phyloP scores from a whole-genome alignment of 2,797 vertebrate species.

The Pseudochirops cupreus region DNA sequence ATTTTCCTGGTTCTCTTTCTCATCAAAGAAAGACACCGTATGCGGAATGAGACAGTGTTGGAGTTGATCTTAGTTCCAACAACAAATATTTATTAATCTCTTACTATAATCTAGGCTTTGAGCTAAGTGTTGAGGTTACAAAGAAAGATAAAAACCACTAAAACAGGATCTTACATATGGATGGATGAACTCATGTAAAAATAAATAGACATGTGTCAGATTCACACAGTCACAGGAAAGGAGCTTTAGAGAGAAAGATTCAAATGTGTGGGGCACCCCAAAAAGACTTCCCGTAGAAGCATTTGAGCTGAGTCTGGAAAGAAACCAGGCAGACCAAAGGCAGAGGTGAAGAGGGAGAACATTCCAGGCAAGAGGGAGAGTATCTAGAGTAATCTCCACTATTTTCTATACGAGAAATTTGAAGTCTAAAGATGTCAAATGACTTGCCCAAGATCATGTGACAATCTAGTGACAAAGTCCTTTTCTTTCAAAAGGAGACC shows the following conservation, averaged over 20 bases:
- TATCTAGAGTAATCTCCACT: neutral
- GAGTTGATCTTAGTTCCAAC: too few species aligned
- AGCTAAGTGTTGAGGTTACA: too few species aligned
- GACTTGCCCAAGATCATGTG: neutral
- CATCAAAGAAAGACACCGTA: too few species aligned
- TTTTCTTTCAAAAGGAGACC: neutral
- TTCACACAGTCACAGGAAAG: neutral
- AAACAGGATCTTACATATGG: neutral
- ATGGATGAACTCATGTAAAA: neutral
- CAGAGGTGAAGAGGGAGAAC: neutral
- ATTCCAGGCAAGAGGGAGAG: neutral
- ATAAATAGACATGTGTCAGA: neutral
- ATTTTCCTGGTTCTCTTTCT: too few species aligned
- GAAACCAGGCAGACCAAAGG: neutral
- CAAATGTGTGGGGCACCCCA: neutral
- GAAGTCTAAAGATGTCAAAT: neutral
- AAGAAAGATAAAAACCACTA: neutral
- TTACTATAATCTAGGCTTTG: too few species aligned
- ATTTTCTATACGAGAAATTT: neutral
- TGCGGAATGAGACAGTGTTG: too few species aligned
- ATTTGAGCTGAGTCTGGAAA: neutral
- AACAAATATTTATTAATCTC: too few species aligned
- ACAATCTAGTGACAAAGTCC: neutral
- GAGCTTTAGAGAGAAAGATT: neutral
- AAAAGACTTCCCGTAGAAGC: neutral